Conservation (phyloP, 2,888 invertebrate genomes). For the Drosophila atripex region DNA sequence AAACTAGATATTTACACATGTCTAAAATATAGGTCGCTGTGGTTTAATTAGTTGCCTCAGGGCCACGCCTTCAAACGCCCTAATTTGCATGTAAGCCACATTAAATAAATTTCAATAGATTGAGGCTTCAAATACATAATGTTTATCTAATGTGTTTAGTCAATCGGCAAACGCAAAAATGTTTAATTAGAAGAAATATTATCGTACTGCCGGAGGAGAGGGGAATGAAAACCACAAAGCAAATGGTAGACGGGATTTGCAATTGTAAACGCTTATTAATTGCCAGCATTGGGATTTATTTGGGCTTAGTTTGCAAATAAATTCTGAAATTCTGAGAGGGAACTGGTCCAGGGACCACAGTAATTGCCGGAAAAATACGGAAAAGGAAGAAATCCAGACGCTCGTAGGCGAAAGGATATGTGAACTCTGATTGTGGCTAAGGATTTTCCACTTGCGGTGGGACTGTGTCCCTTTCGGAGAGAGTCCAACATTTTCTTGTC, state of each 20-base stretch:
- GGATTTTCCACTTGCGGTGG: constrained; percentile 63
- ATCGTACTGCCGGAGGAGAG: too few species aligned
- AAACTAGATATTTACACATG: not conserved
- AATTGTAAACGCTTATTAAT: constrained; percentile 61
- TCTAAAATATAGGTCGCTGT: constrained; percentile 41
- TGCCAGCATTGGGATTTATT: constrained; percentile 33
- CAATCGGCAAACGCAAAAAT: constrained; percentile 36
- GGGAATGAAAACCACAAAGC: constrained; percentile 56
- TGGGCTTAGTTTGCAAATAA: not conserved
- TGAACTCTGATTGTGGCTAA: constrained; percentile 45
- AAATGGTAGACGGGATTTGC: constrained; percentile 53
- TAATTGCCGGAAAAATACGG: constrained; percentile 35
- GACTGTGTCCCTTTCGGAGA: constrained; percentile 1
- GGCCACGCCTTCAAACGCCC: constrained; percentile 27
- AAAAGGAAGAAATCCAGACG: not conserved
- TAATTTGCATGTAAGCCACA: constrained; percentile 19
- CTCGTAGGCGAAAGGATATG: constrained; percentile 22
- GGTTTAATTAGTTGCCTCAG: constrained; percentile 61
- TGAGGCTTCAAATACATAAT: constrained; percentile 23
- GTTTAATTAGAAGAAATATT: constrained; percentile 62
- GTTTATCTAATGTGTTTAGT: constrained; percentile 35
- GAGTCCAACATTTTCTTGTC: not conserved
- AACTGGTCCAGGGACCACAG: not conserved
- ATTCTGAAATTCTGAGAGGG: not conserved
- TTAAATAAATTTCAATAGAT: constrained; percentile 10